Percentiles rank a stretch among this genome's conserved stretches.
Conservation (phyloP, 2,888 invertebrate genomes). For the Ophioninae sp. region DNA sequence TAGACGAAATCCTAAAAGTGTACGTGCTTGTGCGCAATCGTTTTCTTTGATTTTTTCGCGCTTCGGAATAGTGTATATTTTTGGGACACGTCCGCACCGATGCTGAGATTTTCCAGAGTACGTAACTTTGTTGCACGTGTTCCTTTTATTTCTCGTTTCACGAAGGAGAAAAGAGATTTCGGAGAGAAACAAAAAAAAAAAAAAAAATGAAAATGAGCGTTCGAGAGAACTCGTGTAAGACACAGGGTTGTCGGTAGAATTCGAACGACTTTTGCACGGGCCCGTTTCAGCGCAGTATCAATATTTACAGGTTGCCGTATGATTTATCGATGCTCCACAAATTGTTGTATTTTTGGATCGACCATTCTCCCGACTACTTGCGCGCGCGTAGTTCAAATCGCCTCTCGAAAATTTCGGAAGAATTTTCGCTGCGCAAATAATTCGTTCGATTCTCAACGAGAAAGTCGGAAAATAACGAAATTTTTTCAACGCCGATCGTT, state of each 20-base stretch:
- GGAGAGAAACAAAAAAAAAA: too few species aligned
- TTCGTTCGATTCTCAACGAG: not conserved
- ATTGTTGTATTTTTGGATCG: conserved; percentile 5
- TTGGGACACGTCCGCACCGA: conserved; percentile 43
- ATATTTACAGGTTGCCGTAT: not conserved
- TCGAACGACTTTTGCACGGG: not conserved
- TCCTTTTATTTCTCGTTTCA: not conserved
- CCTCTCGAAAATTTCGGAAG: not conserved
- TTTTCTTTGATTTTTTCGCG: not conserved
- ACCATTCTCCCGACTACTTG: not conserved
- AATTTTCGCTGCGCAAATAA: conserved; percentile 1
- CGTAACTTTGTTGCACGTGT: conserved; percentile 13
- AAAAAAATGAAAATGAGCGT: too few species aligned
- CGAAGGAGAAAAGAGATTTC: too few species aligned
- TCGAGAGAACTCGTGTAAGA: too few species aligned
- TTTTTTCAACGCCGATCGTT: not conserved
- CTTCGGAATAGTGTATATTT: conserved; percentile 52
- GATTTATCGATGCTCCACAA: not conserved
- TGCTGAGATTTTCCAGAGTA: conserved; percentile 53
- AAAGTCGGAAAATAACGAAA: not conserved
- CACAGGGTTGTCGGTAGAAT: not conserved
- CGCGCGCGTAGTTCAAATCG: not conserved
- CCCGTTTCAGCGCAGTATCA: not conserved
- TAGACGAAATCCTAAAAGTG: not conserved
- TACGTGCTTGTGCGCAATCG: not conserved